A percentile compares a stretch with the other conserved stretches of the same genome.
Evolutionary conservation across 2,797 vertebrate species (phyloP).

Genomic region (Sebastes steindachneri): DNA sequence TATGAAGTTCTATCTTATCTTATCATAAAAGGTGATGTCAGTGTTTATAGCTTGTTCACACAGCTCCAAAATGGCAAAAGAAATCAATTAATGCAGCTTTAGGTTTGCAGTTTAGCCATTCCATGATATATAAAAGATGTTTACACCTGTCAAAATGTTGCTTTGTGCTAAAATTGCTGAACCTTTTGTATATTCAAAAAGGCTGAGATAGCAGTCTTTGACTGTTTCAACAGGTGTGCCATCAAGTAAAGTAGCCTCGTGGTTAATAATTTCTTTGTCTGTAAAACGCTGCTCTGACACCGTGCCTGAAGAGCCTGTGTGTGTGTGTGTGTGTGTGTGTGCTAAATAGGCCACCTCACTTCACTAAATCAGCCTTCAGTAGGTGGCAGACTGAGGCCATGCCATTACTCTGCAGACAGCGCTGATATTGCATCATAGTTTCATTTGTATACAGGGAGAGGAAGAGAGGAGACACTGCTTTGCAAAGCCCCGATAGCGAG

Average conservation of each 20-base stretch:
- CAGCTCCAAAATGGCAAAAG: background rate
- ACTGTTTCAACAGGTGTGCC: background rate
- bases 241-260: background rate
- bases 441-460: conserved; percentile 13
- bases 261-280: background rate
- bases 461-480: background rate
- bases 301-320: background rate
- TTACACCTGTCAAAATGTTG: too few relatives aligned
- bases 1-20: too few relatives aligned
- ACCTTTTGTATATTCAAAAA: too few relatives aligned
- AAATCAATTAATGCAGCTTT: background rate
- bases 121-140: too few relatives aligned
- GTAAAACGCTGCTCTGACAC: background rate
- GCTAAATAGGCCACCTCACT: conserved; percentile 26
- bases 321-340: background rate
- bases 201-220: background rate
- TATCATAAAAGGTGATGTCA: background rate
- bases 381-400: background rate
- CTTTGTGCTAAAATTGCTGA: too few relatives aligned
- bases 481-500: background rate
- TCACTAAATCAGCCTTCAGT: conserved; percentile 12
- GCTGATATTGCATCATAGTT: background rate
- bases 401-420: conserved; percentile 4
- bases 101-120: too few relatives aligned
- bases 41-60: background rate